Evolutionary conservation across 2,888 invertebrate genomes (phyloP).

Genomic region (Aphelenchoides bicaudatus): DNA sequence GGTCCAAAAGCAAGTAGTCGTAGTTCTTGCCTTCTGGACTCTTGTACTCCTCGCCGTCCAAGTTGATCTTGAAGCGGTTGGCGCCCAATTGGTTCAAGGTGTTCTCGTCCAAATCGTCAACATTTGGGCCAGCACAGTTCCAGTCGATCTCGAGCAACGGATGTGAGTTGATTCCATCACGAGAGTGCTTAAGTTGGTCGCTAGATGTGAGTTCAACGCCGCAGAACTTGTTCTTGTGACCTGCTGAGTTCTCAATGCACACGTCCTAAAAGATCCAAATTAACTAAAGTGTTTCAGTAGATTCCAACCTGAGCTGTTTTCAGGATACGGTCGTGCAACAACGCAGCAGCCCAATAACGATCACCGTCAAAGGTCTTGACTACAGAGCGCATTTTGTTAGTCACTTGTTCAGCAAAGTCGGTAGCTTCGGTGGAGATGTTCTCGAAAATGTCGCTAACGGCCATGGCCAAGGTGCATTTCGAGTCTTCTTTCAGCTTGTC

Average conservation of each 20-base stretch:
- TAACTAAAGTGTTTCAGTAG: constrained; percentile 5
- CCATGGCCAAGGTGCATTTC: constrained; percentile 49
- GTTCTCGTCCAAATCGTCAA: constrained; percentile 57
- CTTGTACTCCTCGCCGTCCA: constrained; percentile 40
- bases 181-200: constrained; percentile 47
- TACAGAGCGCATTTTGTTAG: constrained; percentile 42
- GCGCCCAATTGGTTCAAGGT: constrained; percentile 53
- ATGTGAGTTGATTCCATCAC: constrained; percentile 52
- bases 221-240: constrained; percentile 50
- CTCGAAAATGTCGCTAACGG: constrained; percentile 43
- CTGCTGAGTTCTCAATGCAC: constrained; percentile 59
- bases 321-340: constrained; percentile 49
- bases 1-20: constrained; percentile 56
- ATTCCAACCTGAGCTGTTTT: constrained; percentile 43
- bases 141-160: constrained; percentile 54
- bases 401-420: constrained; percentile 37
- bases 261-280: constrained; percentile 44
- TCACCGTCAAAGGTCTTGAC: constrained; percentile 53
- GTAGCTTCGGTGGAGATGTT: constrained; percentile 23
- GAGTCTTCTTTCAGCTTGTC: constrained; percentile 43
- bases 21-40: constrained; percentile 50
- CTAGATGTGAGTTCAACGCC: constrained; percentile 53
- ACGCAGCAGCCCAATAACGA: constrained; percentile 50
- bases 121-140: constrained; percentile 38
- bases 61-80: constrained; percentile 39